Base-by-base conservation (phyloP, 2,888 invertebrate species). In the Tipula lateralis region DNA sequence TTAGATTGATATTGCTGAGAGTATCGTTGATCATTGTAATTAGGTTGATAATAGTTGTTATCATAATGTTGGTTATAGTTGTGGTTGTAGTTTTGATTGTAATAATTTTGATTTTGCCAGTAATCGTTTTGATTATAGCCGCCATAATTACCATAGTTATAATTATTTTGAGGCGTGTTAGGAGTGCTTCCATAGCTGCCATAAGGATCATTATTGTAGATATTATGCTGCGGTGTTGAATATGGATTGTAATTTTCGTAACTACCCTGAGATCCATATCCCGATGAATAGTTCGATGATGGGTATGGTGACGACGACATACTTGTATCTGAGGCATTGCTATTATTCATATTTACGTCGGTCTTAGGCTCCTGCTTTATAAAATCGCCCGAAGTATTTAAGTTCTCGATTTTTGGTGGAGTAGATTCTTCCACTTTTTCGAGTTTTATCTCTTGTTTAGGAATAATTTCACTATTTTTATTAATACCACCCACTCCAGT, bases 1-100 rank as follows among this genome's bases (percentile, higher is more conserved):
- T 29, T 29, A 4, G 82, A 29, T 30, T 82, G 29, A 5, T 30
- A 30, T 9, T 82, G 82, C n/a, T 82, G 82, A 30, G 82, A 5
- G 16, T 82, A 30, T 24, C 83, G 24, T 29, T 29, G 29, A 84
- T 84, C 24, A 44, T 39, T 29, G 13, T 84, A 44, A 84, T 30
- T 83, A 19, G 83, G 34, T 19, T 24, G 84, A 29, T 29, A 29
- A n/a, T 50, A 84, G 30, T 30, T 84, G 30, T 84, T 50, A n/a
- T 29, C 44, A 29, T 19, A 39, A 44, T 84, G 39, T 29, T 36
- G 85, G 19, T 83, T 32, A 34, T 83, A 83, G 34, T 83, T 83
- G 34, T 85, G 91, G 86, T 91, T 90, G 85, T 90, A 91, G 86
- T 92, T 92, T 16, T 92, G 92, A 87, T 91, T 91, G 85, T 90